Evolutionary conservation across 2,888 invertebrate species (phyloP).

Genomic region (Sminthurinus aureus): DNA sequence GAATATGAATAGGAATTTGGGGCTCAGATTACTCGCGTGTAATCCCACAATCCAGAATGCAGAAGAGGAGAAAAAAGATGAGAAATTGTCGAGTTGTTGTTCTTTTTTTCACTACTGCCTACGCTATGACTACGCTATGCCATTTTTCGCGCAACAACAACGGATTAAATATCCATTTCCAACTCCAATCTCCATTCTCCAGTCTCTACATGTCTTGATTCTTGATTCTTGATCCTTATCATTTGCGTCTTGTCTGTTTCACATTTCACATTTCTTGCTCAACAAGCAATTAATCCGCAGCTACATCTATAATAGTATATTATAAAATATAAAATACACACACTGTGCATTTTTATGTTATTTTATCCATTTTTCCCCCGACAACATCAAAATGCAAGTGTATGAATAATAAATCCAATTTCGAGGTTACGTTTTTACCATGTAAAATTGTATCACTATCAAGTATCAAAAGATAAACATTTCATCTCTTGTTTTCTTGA

Average conservation of each 20-base stretch:
- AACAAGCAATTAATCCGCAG: too few species aligned
- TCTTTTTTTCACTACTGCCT: neutral
- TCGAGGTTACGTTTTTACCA: too few species aligned
- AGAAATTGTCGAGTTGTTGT: neutral
- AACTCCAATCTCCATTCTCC: too few species aligned
- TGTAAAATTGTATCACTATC: too few species aligned
- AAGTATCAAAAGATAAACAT: too few species aligned
- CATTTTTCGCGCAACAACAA: neutral
- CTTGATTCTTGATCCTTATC: neutral
- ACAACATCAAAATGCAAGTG: neutral
- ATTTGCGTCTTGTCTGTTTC: neutral
- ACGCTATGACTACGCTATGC: neutral
- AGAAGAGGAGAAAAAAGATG: too few species aligned
- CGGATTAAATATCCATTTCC: neutral
- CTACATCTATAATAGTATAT: too few species aligned
- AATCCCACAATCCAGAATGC: neutral
- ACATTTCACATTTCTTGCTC: too few species aligned
- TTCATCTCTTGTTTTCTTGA: too few species aligned
- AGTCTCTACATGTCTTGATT: too few species aligned
- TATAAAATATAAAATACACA: too few species aligned
- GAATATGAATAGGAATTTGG: neutral
- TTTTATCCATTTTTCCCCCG: neutral
- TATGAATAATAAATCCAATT: too few species aligned
- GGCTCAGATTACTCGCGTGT: neutral
- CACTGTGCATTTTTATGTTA: neutral